Evolutionary conservation across 2,113 vertebrate species (phyloP), one percentile per base, ranked within the genome.

Genomic region (Toxotes chatareus): DNA sequence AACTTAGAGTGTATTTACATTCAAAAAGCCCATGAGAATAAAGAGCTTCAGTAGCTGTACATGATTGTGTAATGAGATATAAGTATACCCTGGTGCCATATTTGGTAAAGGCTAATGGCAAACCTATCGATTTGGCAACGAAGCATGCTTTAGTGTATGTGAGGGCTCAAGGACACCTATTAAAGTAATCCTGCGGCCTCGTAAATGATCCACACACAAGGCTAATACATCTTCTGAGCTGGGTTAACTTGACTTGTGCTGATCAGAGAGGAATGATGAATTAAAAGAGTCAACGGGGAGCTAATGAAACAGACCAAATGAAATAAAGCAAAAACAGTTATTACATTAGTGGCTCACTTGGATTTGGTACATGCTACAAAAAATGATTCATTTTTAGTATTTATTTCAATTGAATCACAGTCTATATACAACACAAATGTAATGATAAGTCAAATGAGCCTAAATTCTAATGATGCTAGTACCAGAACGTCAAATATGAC

Each of bases 71-170:
- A 49, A 60, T 12, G 23, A 64, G 65, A 47, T 66, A 12, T 53
- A 80, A 63, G 53, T 70, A 77, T 56, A 77, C 59, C 44, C 61
- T 14, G 31, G 32, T 74, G 34, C 82, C 40, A n/a, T 78, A 80
- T 86, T 90, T 85, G 81, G 65, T 66, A 4, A 57, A 80, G 67
- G 76, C 78, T 86, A 86, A 88, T 89, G 78, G 82, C 56, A 79
- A 5, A 84, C 75, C 61, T 74, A 89, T 91, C 88, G 89, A 92
- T 90, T 81, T 80, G 49, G 61, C 42, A 62, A 78, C 75, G 84
- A 71, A 82, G 61, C 31, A 13, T 8, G 27, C 2, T 77, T 80
- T 70, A 73, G 21, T 83, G 27, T 72, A 56, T 53, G 36, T 66
- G 46, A 61, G 31, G 23, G 61, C 79, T 89, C 78, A 85, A 83